phyloP scores from a whole-genome alignment of 2,888 invertebrate genomes.

The Latheticus oryzae region DNA sequence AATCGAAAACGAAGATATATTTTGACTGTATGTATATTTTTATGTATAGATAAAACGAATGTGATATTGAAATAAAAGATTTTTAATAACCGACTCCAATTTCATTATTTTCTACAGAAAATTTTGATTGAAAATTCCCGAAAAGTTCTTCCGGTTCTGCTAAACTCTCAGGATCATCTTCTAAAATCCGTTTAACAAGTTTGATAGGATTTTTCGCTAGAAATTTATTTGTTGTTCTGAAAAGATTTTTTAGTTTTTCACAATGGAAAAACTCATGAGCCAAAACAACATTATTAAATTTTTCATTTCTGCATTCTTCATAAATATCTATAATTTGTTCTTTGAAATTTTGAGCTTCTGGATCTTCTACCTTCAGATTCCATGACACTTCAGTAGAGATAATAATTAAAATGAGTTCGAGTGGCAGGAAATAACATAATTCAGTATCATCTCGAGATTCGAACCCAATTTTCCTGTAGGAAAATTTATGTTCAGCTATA shows the following conservation, averaged over 20 bases:
- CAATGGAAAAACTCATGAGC: constrained; percentile 58
- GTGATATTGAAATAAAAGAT: constrained; percentile 40
- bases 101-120: neutral
- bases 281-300: constrained; percentile 57
- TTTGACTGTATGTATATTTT: constrained; percentile 36
- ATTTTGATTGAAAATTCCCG: no score
- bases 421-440: constrained; percentile 54
- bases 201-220: constrained; percentile 50
- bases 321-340: constrained; percentile 56
- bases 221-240: constrained; percentile 54
- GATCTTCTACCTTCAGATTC: constrained; percentile 54
- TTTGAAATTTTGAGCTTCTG: constrained; percentile 55
- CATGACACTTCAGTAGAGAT: constrained; percentile 57
- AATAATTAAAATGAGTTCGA: constrained; percentile 56
- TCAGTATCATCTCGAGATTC: constrained; percentile 39
- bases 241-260: constrained; percentile 49
- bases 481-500: constrained; percentile 42
- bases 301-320: constrained; percentile 49
- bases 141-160: constrained; percentile 4
- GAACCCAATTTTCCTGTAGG: constrained; percentile 46
- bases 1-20: constrained; percentile 21
- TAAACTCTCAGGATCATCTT: constrained; percentile 1
- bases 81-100: constrained; percentile 22
- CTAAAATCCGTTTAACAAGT: constrained; percentile 41
- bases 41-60: constrained; percentile 36